Evolutionary conservation across 2,797 vertebrate genomes (phyloP), one percentile per base, ranked within the genome.

Genomic region (Enoplosus armatus): DNA sequence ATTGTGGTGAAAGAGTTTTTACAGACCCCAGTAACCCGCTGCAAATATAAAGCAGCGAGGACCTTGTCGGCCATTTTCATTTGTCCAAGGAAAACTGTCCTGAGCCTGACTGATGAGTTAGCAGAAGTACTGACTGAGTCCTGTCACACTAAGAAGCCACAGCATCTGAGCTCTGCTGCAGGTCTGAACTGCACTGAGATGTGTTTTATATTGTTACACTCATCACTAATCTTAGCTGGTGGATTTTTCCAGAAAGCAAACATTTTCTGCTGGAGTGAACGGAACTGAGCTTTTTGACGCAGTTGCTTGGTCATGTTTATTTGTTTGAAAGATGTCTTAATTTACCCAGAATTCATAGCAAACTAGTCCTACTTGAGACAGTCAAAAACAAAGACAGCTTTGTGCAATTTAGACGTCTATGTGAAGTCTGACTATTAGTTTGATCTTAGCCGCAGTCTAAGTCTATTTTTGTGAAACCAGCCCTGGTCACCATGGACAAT

Each of bases 391-490:
- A n/a, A n/a, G n/a, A n/a, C n/a, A n/a, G n/a, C n/a, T n/a, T n/a
- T n/a, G n/a, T n/a, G n/a, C n/a, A n/a, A n/a, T n/a, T n/a, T n/a
- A n/a, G n/a, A n/a, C n/a, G n/a, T n/a, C n/a, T n/a, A n/a, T n/a
- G n/a, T 22, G 7, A 41, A 62, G 45, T 33, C 31, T 16, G 11
- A 58, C 35, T 54, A 26, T 48, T 6, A 62, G 15, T 58, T 47
- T 63, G 43, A 67, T 37, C 5, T 7, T 26, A 31, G 60, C 15
- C 16, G 22, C 9, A 47, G 8, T 33, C 8, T 58, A 22, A 29
- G 22, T 74, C 39, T 29, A n/a, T 61, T 31, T 61, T 55, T 58
- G 41, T 63, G 37, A 80, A 60, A 75, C 27, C 12, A 1, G 37
- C 16, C 15, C 24, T 2, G 4, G 24, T 66, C 12, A 56, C 15